Base-by-base conservation (phyloP, 2,797 vertebrate species). In the Podarcis lilfordi region DNA sequence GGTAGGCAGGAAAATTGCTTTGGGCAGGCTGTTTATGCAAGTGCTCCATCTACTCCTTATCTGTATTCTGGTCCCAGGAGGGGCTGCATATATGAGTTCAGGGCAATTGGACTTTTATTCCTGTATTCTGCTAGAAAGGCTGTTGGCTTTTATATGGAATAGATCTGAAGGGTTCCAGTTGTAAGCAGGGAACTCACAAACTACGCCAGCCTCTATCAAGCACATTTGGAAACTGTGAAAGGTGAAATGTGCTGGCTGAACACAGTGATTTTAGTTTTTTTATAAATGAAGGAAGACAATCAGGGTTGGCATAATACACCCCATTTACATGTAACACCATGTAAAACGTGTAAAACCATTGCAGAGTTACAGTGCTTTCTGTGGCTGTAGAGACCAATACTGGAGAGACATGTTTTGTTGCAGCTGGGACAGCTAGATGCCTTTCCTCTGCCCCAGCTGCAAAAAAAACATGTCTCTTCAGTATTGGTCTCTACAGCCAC, bases 1-100 rank as follows among this genome's bases (percentile, higher is more conserved):
- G 87, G 81, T 89, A 92, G 66, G 91, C 92, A 86, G 87, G 86
- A 93, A 95, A 96, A 96, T 96, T 95, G 93, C 95, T 96, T 92
- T 95, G 95, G 95, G 94, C 92, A 94, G 90, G 90, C 91, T 94
- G 92, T 79, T 93, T 90, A 93, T 96, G 93, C 93, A 95, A 94
- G 94, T 90, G 82, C 91, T 90, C 69, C 85, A 89, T 91, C 92
- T 93, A 88, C 90, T 92, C 79, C 88, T 96, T 92, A 92, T 96
- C 96, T 95, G 87, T 92, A 94, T 94, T 96, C 94, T 86, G 59
- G 37, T 95, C 92, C 92, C 92, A 76, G 88, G 93, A 91, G 89
- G 95, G 89, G 29, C 91, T 92, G 90, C 83, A 89, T 89, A 85
- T 93, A 88, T 87, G 92, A 95, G 94, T 95, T 95, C 95, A 90